Conservation (phyloP, 2,888 invertebrate genomes). For the Steinernema scapterisci region DNA sequence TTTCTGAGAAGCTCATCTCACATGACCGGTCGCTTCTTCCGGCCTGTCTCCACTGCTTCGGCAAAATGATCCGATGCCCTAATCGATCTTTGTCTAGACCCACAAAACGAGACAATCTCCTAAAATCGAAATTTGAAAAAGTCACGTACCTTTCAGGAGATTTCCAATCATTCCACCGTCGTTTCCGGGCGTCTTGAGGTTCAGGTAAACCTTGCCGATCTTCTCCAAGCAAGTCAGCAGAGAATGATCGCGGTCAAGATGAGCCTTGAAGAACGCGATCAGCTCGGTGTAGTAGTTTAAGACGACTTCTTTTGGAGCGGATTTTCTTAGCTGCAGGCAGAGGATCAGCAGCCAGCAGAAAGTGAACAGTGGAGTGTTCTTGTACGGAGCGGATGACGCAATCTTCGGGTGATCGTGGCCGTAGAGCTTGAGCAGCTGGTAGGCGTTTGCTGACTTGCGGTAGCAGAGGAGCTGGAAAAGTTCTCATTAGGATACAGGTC, state of each 20-base stretch:
- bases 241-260: conserved; percentile 28
- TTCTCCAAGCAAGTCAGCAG: conserved; percentile 34
- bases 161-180: conserved; percentile 37
- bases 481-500: neutral
- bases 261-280: conserved; percentile 34
- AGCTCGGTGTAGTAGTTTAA: conserved; percentile 36
- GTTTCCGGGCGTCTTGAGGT: conserved; percentile 33
- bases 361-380: neutral
- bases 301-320: neutral
- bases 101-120: neutral
- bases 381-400: neutral
- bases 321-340: neutral
- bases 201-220: conserved; percentile 36
- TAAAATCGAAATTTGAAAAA: neutral
- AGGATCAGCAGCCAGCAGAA: conserved; percentile 22
- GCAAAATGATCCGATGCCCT: neutral
- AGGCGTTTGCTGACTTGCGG: neutral
- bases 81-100: neutral
- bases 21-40: too few species aligned
- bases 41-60: too few species aligned
- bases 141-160: conserved; percentile 34
- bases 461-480: conserved; percentile 4
- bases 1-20: too few species aligned
- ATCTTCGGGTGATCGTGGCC: conserved; percentile 4
- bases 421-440: conserved; percentile 16